Evolutionary conservation across 2,797 vertebrate genomes (phyloP).

Genomic region (Crocodylus rhombifer): DNA sequence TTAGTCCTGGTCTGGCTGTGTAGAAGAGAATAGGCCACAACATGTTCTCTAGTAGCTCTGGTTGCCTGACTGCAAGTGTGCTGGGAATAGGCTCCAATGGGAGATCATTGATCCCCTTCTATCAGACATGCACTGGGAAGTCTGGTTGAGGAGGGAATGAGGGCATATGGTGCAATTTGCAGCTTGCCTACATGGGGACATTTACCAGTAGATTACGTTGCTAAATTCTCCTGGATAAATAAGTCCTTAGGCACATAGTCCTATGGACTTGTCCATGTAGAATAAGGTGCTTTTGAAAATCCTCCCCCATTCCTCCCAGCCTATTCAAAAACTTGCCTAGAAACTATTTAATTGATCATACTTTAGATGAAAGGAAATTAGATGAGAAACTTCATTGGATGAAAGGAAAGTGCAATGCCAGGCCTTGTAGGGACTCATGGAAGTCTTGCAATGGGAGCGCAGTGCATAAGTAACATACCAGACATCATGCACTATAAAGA

Average conservation of each 20-base stretch:
- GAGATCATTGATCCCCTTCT: neutral
- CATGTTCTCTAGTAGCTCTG: neutral
- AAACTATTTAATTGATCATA: neutral
- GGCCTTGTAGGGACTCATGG: neutral
- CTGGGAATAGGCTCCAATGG: neutral
- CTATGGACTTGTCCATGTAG: neutral
- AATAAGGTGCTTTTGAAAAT: constrained; percentile 20
- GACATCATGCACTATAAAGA: neutral
- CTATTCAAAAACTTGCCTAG: neutral
- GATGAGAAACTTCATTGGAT: neutral
- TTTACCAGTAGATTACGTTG: neutral
- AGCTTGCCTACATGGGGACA: no score
- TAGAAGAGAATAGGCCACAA: neutral
- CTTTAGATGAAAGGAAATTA: neutral
- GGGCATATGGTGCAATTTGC: neutral
- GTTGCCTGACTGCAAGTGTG: neutral
- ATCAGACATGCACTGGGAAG: neutral
- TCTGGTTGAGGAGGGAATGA: constrained; percentile 8
- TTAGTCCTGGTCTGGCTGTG: neutral
- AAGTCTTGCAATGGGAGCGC: neutral
- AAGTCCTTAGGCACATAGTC: neutral
- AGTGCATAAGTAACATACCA: neutral
- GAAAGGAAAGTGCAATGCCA: neutral
- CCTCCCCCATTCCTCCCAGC: neutral
- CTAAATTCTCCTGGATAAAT: constrained; percentile 1